A percentile compares a stretch with the other conserved stretches of the same genome.
phyloP scores from a whole-genome alignment of 2,888 invertebrate genomes.

The Heteromurus nitidus region DNA sequence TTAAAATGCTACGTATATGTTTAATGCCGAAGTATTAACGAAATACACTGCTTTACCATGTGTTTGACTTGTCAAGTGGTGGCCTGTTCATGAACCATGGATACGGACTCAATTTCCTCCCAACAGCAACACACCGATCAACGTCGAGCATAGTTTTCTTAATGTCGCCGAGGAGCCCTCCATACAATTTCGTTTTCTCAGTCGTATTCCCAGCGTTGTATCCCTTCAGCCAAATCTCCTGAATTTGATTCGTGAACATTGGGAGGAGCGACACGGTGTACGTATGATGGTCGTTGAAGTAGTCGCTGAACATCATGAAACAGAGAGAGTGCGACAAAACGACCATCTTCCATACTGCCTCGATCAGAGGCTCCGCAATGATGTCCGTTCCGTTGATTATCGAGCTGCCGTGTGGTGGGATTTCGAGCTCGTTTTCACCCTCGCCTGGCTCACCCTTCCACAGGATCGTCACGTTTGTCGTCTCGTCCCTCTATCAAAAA shows the following conservation, averaged over 20 bases:
- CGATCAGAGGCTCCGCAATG: conserved; percentile 67
- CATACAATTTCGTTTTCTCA: conserved; percentile 27
- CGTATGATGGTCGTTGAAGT: conserved; percentile 68
- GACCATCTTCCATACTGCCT: conserved; percentile 68
- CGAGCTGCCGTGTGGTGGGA: conserved; percentile 11
- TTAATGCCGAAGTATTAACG: background rate
- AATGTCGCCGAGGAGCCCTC: conserved; percentile 47
- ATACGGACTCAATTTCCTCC: conserved; percentile 18
- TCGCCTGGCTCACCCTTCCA: background rate
- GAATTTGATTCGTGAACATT: conserved; percentile 63
- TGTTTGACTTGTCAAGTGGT: conserved; percentile 27
- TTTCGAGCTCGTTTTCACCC: background rate
- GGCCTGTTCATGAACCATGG: conserved; percentile 61
- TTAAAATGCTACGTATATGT: background rate
- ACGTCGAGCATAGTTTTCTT: conserved; percentile 29
- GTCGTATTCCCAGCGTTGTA: background rate
- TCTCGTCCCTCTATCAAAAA: background rate
- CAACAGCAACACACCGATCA: conserved; percentile 35
- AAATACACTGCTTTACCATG: conserved; percentile 35
- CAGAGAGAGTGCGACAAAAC: conserved; percentile 67
- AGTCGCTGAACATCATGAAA: conserved; percentile 55
- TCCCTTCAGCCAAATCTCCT: conserved; percentile 55
- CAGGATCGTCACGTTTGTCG: background rate
- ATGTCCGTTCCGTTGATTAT: background rate
- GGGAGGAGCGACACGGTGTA: conserved; percentile 58